These are phyloP conservation scores for Hedychridium roseum DNA, from an alignment of 2,888 invertebrate species.

Conservation along the genomic window DNA sequence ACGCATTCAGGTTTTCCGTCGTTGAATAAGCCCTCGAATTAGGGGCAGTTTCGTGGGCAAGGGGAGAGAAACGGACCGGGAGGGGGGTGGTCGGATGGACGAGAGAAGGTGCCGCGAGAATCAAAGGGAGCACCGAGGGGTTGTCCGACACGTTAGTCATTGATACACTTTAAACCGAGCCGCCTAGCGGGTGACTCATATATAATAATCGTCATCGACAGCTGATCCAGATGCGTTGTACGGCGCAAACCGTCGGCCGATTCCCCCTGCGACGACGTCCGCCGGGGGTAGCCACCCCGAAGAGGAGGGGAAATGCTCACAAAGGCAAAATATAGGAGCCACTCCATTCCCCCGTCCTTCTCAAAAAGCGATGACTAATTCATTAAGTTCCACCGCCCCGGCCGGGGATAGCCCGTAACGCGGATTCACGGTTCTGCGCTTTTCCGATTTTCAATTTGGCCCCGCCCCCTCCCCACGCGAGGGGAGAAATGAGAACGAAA, in stretches of 20 bases:
- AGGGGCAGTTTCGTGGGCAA: conserved; percentile 23
- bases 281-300: not conserved
- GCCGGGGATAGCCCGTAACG: conserved; percentile 4
- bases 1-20: conserved; percentile 37
- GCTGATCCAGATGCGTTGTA: conserved; percentile 50
- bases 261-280: not conserved
- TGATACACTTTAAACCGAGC: conserved; percentile 56
- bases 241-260: conserved; percentile 4
- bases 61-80: not conserved
- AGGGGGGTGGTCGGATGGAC: conserved; percentile 1
- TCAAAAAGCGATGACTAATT: conserved; percentile 49
- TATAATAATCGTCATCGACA: conserved; percentile 57
- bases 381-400: conserved; percentile 29
- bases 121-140: conserved; percentile 28
- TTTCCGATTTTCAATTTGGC: conserved; percentile 35
- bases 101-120: conserved; percentile 24
- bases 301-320: conserved; percentile 12
- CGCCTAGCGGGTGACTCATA: conserved; percentile 50
- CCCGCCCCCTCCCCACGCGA: conserved; percentile 8
- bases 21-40: conserved; percentile 51
- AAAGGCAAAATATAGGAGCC: conserved; percentile 15
- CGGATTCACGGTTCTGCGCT: conserved; percentile 31
- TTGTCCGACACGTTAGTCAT: conserved; percentile 51
- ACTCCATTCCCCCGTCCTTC: conserved; percentile 12
- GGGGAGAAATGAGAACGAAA: conserved; percentile 11